These are phyloP conservation scores for Lepeophtheirus nordmannii DNA, from an alignment of 2,888 invertebrate genomes.

Conservation along the genomic window DNA sequence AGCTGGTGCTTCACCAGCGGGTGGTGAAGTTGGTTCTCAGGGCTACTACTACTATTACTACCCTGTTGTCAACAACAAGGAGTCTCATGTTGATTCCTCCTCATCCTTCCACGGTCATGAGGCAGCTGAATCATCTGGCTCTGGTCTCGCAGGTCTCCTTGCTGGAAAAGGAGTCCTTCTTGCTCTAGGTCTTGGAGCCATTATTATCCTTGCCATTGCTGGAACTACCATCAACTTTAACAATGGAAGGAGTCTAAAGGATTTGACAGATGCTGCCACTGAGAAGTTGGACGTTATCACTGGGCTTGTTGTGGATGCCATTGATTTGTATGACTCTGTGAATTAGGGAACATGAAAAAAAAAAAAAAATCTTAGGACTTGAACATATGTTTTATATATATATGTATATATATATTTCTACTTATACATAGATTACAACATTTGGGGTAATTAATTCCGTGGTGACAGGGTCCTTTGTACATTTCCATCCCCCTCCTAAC, in stretches of 20 bases:
- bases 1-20: not conserved
- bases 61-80: not conserved
- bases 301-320: not conserved
- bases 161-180: not conserved
- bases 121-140: not conserved
- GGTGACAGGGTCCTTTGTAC: too few relatives aligned
- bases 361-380: too few relatives aligned
- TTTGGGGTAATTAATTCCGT: too few relatives aligned
- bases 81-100: not conserved
- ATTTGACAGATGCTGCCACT: not conserved
- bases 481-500: too few relatives aligned
- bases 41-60: not conserved
- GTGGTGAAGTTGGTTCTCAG: not conserved
- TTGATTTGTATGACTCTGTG: conserved; percentile 4
- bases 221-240: not conserved
- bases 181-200: not conserved
- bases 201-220: not conserved
- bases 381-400: too few relatives aligned
- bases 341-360: not conserved
- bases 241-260: not conserved
- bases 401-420: too few relatives aligned
- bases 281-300: not conserved
- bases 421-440: too few relatives aligned
- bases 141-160: not conserved
- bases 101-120: not conserved